phyloP scores from a whole-genome alignment of 2,888 invertebrate genomes.

The Tortrix viridana region DNA sequence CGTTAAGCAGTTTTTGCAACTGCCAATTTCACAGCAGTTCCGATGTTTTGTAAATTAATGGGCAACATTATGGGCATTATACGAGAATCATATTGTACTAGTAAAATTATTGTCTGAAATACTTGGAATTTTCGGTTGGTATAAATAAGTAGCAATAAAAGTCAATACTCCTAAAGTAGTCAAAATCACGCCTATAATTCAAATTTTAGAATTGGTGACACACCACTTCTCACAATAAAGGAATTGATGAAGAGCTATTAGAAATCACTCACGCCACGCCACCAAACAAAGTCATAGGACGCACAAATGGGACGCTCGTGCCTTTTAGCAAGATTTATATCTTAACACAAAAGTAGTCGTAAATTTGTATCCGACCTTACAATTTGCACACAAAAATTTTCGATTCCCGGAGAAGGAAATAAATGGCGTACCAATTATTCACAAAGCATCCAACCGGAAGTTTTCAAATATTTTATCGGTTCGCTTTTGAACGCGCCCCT shows the following conservation, averaged over 20 bases:
- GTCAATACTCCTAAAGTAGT: constrained; percentile 42
- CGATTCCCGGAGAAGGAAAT: constrained; percentile 71
- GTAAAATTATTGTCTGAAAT: constrained; percentile 9
- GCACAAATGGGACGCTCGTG: constrained; percentile 60
- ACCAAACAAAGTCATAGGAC: constrained; percentile 42
- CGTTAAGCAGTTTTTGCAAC: constrained; percentile 45
- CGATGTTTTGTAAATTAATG: constrained; percentile 13
- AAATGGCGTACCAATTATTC: constrained; percentile 78
- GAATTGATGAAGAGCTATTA: constrained; percentile 51
- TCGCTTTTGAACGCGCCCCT: constrained; percentile 62
- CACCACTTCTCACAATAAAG: constrained; percentile 52
- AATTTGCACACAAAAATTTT: constrained; percentile 58
- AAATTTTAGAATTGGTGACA: constrained; percentile 56
- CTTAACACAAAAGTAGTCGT: constrained; percentile 65
- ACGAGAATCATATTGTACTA: constrained; percentile 10
- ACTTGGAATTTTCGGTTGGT: constrained; percentile 18
- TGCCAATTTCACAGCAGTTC: constrained; percentile 13
- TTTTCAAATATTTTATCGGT: constrained; percentile 73
- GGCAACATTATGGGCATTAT: not conserved
- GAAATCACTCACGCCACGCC: constrained; percentile 67
- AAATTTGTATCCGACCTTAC: constrained; percentile 72
- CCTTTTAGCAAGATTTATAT: constrained; percentile 77
- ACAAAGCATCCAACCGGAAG: constrained; percentile 76
- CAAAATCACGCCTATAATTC: constrained; percentile 45
- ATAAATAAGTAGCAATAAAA: constrained; percentile 20